Evolutionary conservation across 1,140 invertebrate species (phyloP).

Genomic region (Heterodera carotae): DNA sequence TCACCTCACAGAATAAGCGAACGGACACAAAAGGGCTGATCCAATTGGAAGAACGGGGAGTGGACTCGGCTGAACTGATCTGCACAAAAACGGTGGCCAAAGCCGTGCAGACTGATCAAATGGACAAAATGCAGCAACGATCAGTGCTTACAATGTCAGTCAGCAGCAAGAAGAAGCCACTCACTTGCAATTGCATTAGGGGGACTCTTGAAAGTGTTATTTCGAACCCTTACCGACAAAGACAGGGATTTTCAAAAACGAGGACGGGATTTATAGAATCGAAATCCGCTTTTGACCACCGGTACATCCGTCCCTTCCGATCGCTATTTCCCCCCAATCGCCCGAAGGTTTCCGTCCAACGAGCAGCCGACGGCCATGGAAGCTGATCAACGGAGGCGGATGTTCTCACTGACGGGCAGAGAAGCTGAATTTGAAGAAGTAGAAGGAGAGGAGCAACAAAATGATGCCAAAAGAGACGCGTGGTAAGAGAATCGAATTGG

Average conservation of each 20-base stretch:
- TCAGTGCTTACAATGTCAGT: slow-evolving; percentile 2
- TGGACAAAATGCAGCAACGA: not conserved
- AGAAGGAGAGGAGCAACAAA: too few relatives aligned
- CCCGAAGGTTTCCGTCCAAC: not conserved
- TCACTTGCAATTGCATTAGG: too few relatives aligned
- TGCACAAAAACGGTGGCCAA: not conserved
- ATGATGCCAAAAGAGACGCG: not conserved
- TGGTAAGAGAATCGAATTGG: not conserved
- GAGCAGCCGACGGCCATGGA: not conserved
- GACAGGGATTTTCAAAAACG: too few relatives aligned
- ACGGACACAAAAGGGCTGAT: slow-evolving; percentile 7
- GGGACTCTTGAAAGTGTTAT: too few relatives aligned
- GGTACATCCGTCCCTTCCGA: too few relatives aligned
- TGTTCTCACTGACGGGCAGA: slow-evolving; percentile 2
- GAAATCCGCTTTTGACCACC: too few relatives aligned
- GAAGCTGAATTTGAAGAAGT: not conserved
- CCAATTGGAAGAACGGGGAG: not conserved
- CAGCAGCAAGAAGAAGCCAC: too few relatives aligned
- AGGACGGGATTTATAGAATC: too few relatives aligned
- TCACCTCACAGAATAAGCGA: not conserved
- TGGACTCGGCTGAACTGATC: slow-evolving; percentile 11
- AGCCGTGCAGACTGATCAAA: not conserved
- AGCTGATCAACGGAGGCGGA: not conserved
- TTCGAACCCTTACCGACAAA: too few relatives aligned
- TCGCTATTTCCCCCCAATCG: too few relatives aligned